Base-by-base conservation (phyloP, 2,797 vertebrate genomes). In the Vespertilio murinus region DNA sequence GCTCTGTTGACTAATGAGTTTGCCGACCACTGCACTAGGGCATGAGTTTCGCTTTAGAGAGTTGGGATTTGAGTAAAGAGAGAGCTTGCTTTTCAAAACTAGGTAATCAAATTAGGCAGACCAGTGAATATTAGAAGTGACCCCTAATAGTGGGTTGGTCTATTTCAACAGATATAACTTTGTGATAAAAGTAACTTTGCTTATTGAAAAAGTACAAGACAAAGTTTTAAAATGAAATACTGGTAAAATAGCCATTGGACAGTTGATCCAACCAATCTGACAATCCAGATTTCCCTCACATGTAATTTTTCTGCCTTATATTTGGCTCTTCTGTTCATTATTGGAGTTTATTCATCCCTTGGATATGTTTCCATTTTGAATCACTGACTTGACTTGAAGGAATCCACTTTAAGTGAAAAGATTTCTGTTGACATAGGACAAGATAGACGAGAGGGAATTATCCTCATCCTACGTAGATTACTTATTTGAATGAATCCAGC, bases 21-120 rank as follows among this genome's bases (percentile, higher is more conserved):
- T 47, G 45, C 45, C 10, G 13, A 14, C 11, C 45, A 47, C 45
- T 47, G 45, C 59, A 6, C 2, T 28, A 61, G 59, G 11, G 56
- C 5, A 59, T 59, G 25, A 28, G 56, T 56, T 56, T 56, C 10
- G 0, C 61, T 88, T 47, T 56, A 59, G 22, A 61, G 28, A 77
- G 20, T 22, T 30, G 13, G 28, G 20, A 47, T 81, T 49, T n/a
- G 33, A 10, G 9, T 93, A 33, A 59, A 71, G 9, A 28, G 30
- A 67, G 28, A 49, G 22, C 23, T 93, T 85, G 35, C 59, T 80
- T 95, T 93, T 80, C 52, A 93, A 93, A 94, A 59, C n/a, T 20
- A 33, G 54, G 16, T 23, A 81, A 25, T 91, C n/a, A 91, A 93
- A 65, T 40, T 17, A 33, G 49, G 10, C 23, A 78, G 30, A 90